phyloP scores from a whole-genome alignment of 2,888 invertebrate species.

The Andrena praecox region DNA sequence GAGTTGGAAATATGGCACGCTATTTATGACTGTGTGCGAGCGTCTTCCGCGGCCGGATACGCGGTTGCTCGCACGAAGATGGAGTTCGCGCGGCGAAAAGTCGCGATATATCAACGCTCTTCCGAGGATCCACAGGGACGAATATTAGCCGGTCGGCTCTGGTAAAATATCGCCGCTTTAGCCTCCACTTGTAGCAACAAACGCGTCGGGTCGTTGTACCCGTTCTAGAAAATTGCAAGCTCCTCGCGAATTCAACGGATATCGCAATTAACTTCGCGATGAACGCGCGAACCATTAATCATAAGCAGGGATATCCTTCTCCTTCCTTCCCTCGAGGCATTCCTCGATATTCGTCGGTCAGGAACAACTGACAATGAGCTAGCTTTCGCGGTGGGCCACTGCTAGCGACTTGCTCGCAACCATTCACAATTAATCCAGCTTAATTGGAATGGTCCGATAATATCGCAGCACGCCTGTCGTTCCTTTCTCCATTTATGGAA shows the following conservation, averaged over 20 bases:
- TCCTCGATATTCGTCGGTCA: no score
- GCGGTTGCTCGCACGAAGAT: slow-evolving; percentile 29
- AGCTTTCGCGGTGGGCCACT: slow-evolving; percentile 7
- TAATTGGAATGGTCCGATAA: slow-evolving; percentile 57
- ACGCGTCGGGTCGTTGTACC: slow-evolving; percentile 56
- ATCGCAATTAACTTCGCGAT: neutral
- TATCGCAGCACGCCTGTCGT: slow-evolving; percentile 48
- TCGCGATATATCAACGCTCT: slow-evolving; percentile 59
- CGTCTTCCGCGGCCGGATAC: slow-evolving; percentile 57
- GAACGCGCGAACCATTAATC: neutral
- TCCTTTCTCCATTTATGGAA: slow-evolving; percentile 61
- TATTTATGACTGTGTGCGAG: slow-evolving; percentile 49
- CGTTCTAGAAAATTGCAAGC: neutral
- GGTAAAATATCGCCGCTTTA: slow-evolving; percentile 54
- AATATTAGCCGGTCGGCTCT: slow-evolving; percentile 52
- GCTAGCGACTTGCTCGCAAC: slow-evolving; percentile 18
- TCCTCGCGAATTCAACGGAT: slow-evolving; percentile 10
- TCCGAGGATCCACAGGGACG: slow-evolving; percentile 55
- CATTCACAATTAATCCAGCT: slow-evolving; percentile 50
- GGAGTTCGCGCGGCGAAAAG: slow-evolving; percentile 34
- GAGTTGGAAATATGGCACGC: slow-evolving; percentile 45
- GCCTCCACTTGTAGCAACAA: slow-evolving; percentile 50
- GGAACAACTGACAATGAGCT: neutral
- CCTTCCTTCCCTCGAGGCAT: no score
- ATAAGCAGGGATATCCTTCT: neutral